Conservation (phyloP, 2,888 invertebrate genomes). For the Fragum sueziense region DNA sequence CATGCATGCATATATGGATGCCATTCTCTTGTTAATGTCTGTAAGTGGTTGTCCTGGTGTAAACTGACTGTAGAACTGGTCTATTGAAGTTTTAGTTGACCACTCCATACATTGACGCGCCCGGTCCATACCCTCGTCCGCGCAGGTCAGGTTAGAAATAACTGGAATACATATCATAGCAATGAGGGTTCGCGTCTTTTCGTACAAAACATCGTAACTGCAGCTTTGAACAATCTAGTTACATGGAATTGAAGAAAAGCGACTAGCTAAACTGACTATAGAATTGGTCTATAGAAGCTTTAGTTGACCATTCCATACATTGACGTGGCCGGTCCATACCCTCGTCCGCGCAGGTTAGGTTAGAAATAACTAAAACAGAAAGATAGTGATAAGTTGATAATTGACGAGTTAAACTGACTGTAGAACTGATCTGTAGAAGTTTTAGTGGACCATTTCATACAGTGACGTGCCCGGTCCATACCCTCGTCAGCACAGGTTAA, state of each 20-base stretch:
- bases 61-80: conserved; percentile 40
- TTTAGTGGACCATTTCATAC: conserved; percentile 53
- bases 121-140: conserved; percentile 33
- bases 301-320: conserved; percentile 55
- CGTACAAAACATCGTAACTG: too few species aligned
- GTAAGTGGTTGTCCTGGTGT: conserved; percentile 20
- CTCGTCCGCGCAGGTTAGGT: conserved; percentile 52
- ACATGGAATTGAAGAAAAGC: too few species aligned
- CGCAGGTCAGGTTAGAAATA: conserved; percentile 52
- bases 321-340: conserved; percentile 30
- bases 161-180: conserved; percentile 16
- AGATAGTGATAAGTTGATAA: too few species aligned
- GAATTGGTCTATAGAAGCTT: conserved; percentile 47
- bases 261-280: conserved; percentile 32
- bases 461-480: conserved; percentile 32
- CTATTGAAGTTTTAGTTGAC: conserved; percentile 48
- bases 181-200: background rate
- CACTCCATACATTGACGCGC: conserved; percentile 50
- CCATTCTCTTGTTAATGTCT: conserved; percentile 33
- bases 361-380: too few species aligned
- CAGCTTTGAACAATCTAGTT: too few species aligned
- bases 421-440: conserved; percentile 50
- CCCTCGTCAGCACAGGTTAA: conserved; percentile 51
- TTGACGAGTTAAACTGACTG: conserved; percentile 23
- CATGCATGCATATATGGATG: conserved; percentile 59